These are phyloP conservation scores for Excalfactoria chinensis DNA, from an alignment of 2,113 vertebrate species.

Conservation along the genomic window DNA sequence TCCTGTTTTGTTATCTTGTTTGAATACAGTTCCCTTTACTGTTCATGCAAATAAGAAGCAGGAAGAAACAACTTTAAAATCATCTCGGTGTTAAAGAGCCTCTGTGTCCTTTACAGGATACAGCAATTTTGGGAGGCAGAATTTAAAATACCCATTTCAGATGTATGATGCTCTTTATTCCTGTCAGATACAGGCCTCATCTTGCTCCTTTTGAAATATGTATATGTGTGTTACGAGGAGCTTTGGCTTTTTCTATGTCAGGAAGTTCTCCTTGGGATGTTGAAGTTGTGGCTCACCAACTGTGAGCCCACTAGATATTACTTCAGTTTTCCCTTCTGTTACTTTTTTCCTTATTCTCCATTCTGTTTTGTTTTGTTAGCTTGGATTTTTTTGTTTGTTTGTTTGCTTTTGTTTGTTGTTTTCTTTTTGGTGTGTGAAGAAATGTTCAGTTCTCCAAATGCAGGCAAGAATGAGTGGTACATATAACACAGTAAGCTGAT, in stretches of 20 bases:
- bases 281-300: constrained; percentile 17
- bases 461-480: neutral
- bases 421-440: neutral
- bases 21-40: constrained; percentile 7
- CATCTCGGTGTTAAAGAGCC: neutral
- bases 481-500: neutral
- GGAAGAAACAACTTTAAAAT: neutral
- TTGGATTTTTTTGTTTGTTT: neutral
- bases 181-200: neutral
- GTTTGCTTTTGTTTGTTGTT: neutral
- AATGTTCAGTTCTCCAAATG: neutral
- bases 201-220: constrained; percentile 3
- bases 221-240: neutral
- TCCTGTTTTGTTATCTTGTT: constrained; percentile 44
- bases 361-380: no score
- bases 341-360: neutral
- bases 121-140: neutral
- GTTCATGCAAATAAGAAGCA: constrained; percentile 12
- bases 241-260: constrained; percentile 5
- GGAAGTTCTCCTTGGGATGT: constrained; percentile 11
- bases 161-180: neutral
- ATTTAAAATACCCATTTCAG: neutral
- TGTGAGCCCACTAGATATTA: neutral
- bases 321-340: constrained; percentile 4
- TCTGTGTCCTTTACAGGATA: neutral